Evolutionary conservation across 1,140 invertebrate genomes (phyloP).

Genomic region (Gryllus bimaculatus): DNA sequence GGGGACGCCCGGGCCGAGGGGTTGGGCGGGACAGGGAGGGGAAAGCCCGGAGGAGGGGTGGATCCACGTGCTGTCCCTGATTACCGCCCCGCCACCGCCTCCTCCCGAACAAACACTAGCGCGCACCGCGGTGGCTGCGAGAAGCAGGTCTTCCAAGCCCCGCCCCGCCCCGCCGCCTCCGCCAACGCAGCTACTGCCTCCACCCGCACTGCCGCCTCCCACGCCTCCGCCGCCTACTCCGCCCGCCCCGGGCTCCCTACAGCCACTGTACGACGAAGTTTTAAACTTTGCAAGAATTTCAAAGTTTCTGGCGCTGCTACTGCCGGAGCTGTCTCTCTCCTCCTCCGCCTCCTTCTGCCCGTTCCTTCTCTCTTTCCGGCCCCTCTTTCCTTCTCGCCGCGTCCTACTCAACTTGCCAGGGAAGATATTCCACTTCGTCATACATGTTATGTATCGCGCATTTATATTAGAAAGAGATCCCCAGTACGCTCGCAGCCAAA

Average conservation of each 20-base stretch:
- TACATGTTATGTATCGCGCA: background rate
- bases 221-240: too few species aligned
- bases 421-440: conserved; percentile 4
- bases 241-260: background rate
- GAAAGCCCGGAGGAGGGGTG: background rate
- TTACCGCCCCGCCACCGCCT: conserved; percentile 1
- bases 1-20: background rate
- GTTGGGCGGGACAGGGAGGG: background rate
- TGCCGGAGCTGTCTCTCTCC: background rate
- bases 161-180: too few species aligned
- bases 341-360: background rate
- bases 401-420: background rate
- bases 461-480: background rate
- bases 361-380: background rate
- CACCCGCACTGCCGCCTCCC: too few species aligned
- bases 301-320: conserved; percentile 3
- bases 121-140: background rate
- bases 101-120: background rate
- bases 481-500: too few species aligned
- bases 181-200: background rate
- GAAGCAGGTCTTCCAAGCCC: background rate
- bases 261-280: background rate
- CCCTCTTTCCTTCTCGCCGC: background rate
- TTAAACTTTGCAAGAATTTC: conserved; percentile 5
- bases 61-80: conserved; percentile 2